Conservation (phyloP, 2,888 invertebrate species). For the Thyatira batis region DNA sequence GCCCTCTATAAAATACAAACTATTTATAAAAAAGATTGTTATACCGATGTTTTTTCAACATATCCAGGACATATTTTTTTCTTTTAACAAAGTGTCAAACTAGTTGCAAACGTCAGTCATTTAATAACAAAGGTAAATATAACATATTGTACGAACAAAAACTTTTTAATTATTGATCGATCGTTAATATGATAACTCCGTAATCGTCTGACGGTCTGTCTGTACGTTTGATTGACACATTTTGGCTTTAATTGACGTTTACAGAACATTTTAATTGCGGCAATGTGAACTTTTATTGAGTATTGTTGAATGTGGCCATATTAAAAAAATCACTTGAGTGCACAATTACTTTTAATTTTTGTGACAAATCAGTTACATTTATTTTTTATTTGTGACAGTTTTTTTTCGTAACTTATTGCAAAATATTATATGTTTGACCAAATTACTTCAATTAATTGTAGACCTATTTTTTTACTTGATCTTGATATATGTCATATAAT, state of each 20-base stretch:
- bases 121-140: constrained; percentile 20
- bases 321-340: not conserved
- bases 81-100: not conserved
- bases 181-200: constrained; percentile 54
- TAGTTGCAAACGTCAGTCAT: constrained; percentile 2
- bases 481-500: too few relatives aligned
- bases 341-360: not conserved
- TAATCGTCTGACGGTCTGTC: constrained; percentile 42
- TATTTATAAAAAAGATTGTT: too few relatives aligned
- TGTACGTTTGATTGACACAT: constrained; percentile 65
- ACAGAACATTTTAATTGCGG: constrained; percentile 61
- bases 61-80: too few relatives aligned
- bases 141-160: constrained; percentile 29
- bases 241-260: constrained; percentile 71
- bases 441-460: too few relatives aligned
- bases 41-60: too few relatives aligned
- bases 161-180: constrained; percentile 45
- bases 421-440: too few relatives aligned
- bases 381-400: too few relatives aligned
- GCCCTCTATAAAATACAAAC: too few relatives aligned
- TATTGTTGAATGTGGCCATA: constrained; percentile 8
- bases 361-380: not conserved
- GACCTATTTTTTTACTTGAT: too few relatives aligned
- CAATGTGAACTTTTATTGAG: constrained; percentile 20
- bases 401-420: not conserved